A percentile compares a stretch with the other conserved stretches of the same genome.
Evolutionary conservation across 2,113 vertebrate species (phyloP).

Genomic region (Abramis brama): DNA sequence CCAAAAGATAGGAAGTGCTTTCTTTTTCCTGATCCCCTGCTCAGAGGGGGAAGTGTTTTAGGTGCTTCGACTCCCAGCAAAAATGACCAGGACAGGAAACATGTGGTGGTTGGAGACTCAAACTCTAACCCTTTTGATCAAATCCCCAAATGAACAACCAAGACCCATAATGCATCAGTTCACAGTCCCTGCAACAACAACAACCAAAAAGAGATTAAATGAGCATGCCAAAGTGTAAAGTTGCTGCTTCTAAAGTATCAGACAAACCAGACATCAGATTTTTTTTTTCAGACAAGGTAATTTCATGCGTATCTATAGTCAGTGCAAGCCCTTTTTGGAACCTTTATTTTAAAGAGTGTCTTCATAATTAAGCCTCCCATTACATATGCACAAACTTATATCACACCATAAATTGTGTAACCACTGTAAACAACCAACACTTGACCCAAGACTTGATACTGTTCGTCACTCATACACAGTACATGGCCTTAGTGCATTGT

Average conservation of each 20-base stretch:
- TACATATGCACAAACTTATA: too few relatives aligned
- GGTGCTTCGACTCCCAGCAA: constrained; percentile 70
- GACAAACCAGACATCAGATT: neutral
- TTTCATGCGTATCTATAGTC: too few relatives aligned
- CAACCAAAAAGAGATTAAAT: neutral
- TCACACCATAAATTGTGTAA: too few relatives aligned
- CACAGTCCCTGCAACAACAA: constrained; percentile 41
- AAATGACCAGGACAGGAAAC: constrained; percentile 88
- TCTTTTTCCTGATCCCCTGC: constrained; percentile 34
- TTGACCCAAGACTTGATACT: neutral
- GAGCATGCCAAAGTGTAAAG: too few relatives aligned
- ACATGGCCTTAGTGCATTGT: constrained; percentile 20
- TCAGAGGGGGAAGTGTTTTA: constrained; percentile 58
- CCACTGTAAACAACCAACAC: neutral
- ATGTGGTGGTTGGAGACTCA: constrained; percentile 74
- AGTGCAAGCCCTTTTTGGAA: too few relatives aligned
- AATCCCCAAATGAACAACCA: neutral
- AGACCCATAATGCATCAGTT: constrained; percentile 15
- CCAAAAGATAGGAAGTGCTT: constrained; percentile 64
- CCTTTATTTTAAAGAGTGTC: too few relatives aligned
- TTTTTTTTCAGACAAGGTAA: too few relatives aligned
- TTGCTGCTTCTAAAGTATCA: neutral
- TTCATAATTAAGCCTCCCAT: too few relatives aligned
- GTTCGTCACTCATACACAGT: neutral
- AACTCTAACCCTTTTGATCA: constrained; percentile 35